A percentile compares a stretch with the other conserved stretches of the same genome.
These are phyloP conservation scores for Campylorhamphus procurvoides DNA, from an alignment of 2,113 vertebrate genomes.

Conservation along the genomic window DNA sequence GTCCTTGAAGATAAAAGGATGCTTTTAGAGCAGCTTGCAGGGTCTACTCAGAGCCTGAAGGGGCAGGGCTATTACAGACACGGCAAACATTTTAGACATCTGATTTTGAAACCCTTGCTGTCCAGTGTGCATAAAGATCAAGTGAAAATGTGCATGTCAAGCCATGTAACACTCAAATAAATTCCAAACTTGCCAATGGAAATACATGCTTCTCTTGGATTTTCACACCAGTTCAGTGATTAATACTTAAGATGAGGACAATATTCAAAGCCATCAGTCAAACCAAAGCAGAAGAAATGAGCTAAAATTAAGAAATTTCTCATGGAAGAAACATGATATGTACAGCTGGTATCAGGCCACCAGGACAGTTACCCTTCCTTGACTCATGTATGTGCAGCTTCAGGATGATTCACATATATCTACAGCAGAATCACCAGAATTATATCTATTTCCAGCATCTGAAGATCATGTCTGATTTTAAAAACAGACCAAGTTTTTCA, in stretches of 20 bases:
- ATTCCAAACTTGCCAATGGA: neutral
- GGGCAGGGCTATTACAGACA: neutral
- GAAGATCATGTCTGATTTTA: neutral
- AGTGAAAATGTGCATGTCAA: neutral
- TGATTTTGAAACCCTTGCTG: neutral
- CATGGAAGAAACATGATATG: neutral
- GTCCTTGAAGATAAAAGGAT: neutral
- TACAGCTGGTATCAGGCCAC: neutral
- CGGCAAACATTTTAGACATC: slow-evolving; percentile 36
- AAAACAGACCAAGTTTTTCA: neutral
- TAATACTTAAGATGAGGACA: neutral
- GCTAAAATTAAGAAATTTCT: neutral
- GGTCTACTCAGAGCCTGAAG: neutral
- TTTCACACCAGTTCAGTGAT: neutral
- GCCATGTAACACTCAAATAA: neutral
- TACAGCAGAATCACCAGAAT: neutral
- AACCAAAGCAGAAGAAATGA: neutral
- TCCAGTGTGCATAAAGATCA: neutral
- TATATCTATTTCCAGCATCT: neutral
- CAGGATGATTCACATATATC: neutral
- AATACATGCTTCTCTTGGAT: neutral
- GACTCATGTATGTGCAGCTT: neutral
- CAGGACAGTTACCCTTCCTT: neutral
- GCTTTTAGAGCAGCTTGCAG: slow-evolving; percentile 23
- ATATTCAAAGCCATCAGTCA: neutral